A percentile compares a stretch with the other conserved stretches of the same genome.
phyloP scores from a whole-genome alignment of 2,888 invertebrate species.

The Protonemura montana region DNA sequence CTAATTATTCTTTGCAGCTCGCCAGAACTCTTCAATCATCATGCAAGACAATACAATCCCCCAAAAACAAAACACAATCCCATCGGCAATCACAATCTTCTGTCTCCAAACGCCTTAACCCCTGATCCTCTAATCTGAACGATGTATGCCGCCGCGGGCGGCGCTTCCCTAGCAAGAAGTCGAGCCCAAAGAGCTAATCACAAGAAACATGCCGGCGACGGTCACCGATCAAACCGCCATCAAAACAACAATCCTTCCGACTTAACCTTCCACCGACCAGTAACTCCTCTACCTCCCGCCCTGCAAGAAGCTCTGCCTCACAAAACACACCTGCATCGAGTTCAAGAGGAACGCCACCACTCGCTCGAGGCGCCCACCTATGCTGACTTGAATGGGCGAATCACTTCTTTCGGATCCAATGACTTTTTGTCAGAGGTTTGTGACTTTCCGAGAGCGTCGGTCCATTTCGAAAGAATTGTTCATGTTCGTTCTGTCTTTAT shows the following conservation, averaged over 20 bases:
- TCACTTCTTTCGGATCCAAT: conserved; percentile 51
- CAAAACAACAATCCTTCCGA: conserved; percentile 34
- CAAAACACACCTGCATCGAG: conserved; percentile 56
- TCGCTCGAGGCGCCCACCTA: conserved; percentile 49
- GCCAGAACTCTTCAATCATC: conserved; percentile 12
- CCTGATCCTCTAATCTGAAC: not conserved
- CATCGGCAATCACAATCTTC: conserved; percentile 18
- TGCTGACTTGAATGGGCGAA: conserved; percentile 52
- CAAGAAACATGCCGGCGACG: conserved; percentile 61
- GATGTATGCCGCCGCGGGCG: conserved; percentile 91
- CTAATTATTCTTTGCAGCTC: conserved; percentile 28
- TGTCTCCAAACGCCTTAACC: conserved; percentile 27
- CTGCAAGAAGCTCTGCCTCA: conserved; percentile 49
- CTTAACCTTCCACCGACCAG: conserved; percentile 42
- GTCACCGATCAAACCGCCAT: conserved; percentile 64
- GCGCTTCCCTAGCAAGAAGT: conserved; percentile 85
- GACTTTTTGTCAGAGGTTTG: conserved; percentile 52
- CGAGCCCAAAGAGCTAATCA: conserved; percentile 71
- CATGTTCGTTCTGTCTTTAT: no score
- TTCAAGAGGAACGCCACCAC: conserved; percentile 25
- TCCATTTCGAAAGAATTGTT: not conserved
- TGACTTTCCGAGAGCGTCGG: not conserved
- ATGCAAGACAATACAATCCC: conserved; percentile 26
- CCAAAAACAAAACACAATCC: no score
- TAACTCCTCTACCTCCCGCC: conserved; percentile 43